Evolutionary conservation across 92 coral and sea anemone species (phyloP), one percentile per base, ranked within the genome.

Genomic region (Phymanthus crucifer): DNA sequence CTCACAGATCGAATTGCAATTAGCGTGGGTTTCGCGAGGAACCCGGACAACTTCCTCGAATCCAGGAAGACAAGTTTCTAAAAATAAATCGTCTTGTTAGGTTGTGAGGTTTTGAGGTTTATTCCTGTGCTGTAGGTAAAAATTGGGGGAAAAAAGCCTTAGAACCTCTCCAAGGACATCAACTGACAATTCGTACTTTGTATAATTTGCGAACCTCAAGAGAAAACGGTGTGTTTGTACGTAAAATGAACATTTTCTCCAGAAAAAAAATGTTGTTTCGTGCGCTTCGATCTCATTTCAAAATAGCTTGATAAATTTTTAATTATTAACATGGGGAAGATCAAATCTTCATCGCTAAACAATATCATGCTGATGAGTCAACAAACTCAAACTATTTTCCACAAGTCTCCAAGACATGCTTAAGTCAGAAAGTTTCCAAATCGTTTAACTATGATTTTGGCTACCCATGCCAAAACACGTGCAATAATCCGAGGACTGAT

Each of bases 291-390:
- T 23, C 33, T 26, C 77, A 32, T 27, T 47, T 74, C 7, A 48
- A 21, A 32, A 19, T 21, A 4, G 33, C 21, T 34, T 2, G 26
- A 11, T 35, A 36, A 35, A 36, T 76, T 47, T 67, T 76, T 56
- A 76, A 76, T 56, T 33, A 58, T 76, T 56, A 1, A 76, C 57
- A 71, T 76, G 40, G 71, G 71, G 70, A 76, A 76, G 31, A 32
- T 54, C 18, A 34, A 35, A 50, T 56, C 32, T 6, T 31, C 40
- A 7, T 54, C 10, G 57, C 18, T 50, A 6, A 50, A 50, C 57
- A 50, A 6, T n/a, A n/a, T 9, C n/a, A 13, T 4, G 57, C 57
- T 50, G 18, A 50, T 50, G 27, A 23, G 64, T 9, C 64, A 54
- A 54, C 27, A 54, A 11, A 23, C 64, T 54, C 21, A n/a, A n/a